Evolutionary conservation across 1,140 invertebrate species (phyloP).

Genomic region (Orius laevigatus): DNA sequence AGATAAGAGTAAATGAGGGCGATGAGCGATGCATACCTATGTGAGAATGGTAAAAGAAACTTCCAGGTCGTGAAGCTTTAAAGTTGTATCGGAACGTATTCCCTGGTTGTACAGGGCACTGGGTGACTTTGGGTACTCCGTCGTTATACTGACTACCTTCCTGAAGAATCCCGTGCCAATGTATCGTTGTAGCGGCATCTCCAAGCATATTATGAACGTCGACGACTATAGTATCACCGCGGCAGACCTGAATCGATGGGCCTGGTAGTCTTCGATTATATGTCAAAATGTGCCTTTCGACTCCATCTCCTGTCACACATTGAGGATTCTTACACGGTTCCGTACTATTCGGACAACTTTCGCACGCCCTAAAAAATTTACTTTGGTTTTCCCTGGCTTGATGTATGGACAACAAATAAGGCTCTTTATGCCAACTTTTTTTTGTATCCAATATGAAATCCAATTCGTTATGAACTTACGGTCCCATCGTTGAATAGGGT

Average conservation of each 20-base stretch:
- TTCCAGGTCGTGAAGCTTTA: slow-evolving; percentile 32
- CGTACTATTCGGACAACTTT: slow-evolving; percentile 20
- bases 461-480: slow-evolving; percentile 14
- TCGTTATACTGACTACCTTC: slow-evolving; percentile 33
- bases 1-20: slow-evolving; percentile 13
- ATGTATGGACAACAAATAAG: no score
- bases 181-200: slow-evolving; percentile 23
- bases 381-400: no score
- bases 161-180: slow-evolving; percentile 29
- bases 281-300: slow-evolving; percentile 27
- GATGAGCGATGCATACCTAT: neutral
- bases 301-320: slow-evolving; percentile 34
- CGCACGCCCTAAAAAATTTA: slow-evolving; percentile 21
- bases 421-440: no score
- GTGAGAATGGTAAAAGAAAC: slow-evolving; percentile 43
- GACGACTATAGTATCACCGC: slow-evolving; percentile 26
- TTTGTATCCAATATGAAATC: no score
- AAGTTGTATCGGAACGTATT: slow-evolving; percentile 36
- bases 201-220: slow-evolving; percentile 29
- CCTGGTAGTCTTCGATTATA: slow-evolving; percentile 36
- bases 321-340: slow-evolving; percentile 22
- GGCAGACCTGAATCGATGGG: slow-evolving; percentile 32
- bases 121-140: slow-evolving; percentile 40
- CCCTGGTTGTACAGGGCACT: slow-evolving; percentile 37
- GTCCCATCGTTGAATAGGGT: slow-evolving; percentile 12